A percentile compares a stretch with the other conserved stretches of the same genome.
These are phyloP conservation scores for Cotesia glomerata DNA, from an alignment of 1,140 invertebrate genomes.

Conservation along the genomic window DNA sequence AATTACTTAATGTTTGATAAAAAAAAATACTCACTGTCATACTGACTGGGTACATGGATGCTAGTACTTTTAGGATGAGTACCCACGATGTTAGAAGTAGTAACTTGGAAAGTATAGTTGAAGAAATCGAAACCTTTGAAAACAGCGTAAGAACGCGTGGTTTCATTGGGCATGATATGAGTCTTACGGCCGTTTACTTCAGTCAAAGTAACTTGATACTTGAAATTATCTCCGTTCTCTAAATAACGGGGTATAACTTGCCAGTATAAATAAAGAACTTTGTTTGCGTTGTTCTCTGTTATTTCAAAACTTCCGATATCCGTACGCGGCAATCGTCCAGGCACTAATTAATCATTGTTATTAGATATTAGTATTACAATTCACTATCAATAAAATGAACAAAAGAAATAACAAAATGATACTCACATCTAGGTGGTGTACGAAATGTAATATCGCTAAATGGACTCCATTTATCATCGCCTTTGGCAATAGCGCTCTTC, in stretches of 20 bases:
- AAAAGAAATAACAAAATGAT: background rate
- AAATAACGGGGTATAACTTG: constrained; percentile 68
- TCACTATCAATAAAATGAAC: background rate
- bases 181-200: constrained; percentile 53
- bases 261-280: constrained; percentile 74
- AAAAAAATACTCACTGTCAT: constrained; percentile 61
- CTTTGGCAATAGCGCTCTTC: constrained; percentile 61
- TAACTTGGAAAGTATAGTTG: constrained; percentile 63
- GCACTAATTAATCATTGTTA: constrained; percentile 51
- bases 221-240: constrained; percentile 68
- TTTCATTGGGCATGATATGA: constrained; percentile 52
- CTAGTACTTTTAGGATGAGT: constrained; percentile 64
- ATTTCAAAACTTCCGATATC: constrained; percentile 72
- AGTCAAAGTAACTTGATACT: constrained; percentile 53
- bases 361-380: background rate
- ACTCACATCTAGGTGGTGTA: constrained; percentile 67
- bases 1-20: background rate
- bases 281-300: constrained; percentile 54
- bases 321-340: constrained; percentile 68
- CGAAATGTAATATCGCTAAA: constrained; percentile 65
- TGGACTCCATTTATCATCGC: constrained; percentile 70
- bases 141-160: constrained; percentile 63
- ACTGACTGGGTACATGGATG: constrained; percentile 67
- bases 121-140: constrained; percentile 61
- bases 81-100: constrained; percentile 67